Base-by-base conservation (phyloP, 2,113 vertebrate genomes). In the Rhinolophus sinicus region DNA sequence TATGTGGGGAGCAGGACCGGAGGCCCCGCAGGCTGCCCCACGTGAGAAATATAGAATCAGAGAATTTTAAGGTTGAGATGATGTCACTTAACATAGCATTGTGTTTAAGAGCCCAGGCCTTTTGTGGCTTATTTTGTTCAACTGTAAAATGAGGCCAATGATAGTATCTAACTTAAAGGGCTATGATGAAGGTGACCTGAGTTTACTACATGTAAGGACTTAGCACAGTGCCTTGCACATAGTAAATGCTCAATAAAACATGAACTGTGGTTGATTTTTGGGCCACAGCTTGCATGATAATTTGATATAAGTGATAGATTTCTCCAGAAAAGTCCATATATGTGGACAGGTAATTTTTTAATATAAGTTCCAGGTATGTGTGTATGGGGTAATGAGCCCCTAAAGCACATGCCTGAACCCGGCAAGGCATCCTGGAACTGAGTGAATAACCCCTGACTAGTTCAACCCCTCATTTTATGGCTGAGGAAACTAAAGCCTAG, bases 301-400 rank as follows among this genome's bases (percentile, higher is more conserved):
- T 95, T 90, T 84, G 40, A 56, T 81, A 38, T 22, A 76, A 80
- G 67, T 19, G 5, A 40, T 70, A 82, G 54, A 52, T 13, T 72
- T 93, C 28, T 82, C 54, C 33, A 72, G 88, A 77, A 89, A 97
- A 97, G 80, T 38, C 5, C 24, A 81, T 44, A 70, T 70, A 38
- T 44, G 60, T 7, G 77, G 81, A 73, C 15, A 67, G 62, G 38
- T 65, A 44, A 35, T 92, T 82, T 93, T 93, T 85, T 85, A 11
- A 77, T 84, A 9, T 67, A 78, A 62, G 18, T 77, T 92, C 26
- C 50, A 2, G 21, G 33, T n/a, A n/a, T 5, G 22, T 10, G 44
- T 56, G 35, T 35, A 33, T 54, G 35, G 22, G 73, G 21, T 62
- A 92, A 24, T 44, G 22, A 75, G 72, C 11, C 40, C 26, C 18